Base-by-base conservation (phyloP, 2,888 invertebrate genomes). In the Cryptus armator region DNA sequence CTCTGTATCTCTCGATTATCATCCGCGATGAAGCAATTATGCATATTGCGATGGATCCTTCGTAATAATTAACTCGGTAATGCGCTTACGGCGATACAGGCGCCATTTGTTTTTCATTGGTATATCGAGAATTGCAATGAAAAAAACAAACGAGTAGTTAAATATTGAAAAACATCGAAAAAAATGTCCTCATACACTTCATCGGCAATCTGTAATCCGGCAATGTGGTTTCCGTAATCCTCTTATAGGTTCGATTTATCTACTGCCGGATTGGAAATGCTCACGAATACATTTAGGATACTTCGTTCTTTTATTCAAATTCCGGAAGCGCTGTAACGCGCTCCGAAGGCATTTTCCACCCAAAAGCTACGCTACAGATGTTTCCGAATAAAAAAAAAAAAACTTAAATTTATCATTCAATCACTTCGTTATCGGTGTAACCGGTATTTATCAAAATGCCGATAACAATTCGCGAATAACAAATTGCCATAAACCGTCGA, bases 1-100 rank as follows among this genome's bases (percentile, higher is more conserved):
- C 37, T 7, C 37, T 7, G 37, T 37, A 37, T 37, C 59, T 80
- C 32, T n/a, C 53, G n/a, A 71, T 80, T 72, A 80, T 62, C 66
- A 67, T 80, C 53, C 10, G 3, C 37, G 62, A 81, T 78, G 72
- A 84, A 64, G 77, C 74, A 64, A 78, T 81, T 71, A 51, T 62
- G 37, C 51, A 24, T 37, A 43, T 78, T 37, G 64, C 48, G 2
- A 3, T 43, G 16, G 9, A 66, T 66, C 75, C 53, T 64, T 81
- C 84, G 10, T 72, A 53, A 77, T 81, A 67, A 62, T 72, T 77
- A 68, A 76, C 53, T 3, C 24, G 68, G 53, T 70, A 79, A 81
- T 66, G 14, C 24, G 9, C 51, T 51, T 29, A 19, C 46, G 32
- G 10, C 12, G 14, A 62, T 29, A 32, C 14, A 12, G 14, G 10